Percentiles rank a stretch among this genome's conserved stretches.
Evolutionary conservation across 2,797 vertebrate genomes (phyloP).

Genomic region (Aldrovandia affinis): DNA sequence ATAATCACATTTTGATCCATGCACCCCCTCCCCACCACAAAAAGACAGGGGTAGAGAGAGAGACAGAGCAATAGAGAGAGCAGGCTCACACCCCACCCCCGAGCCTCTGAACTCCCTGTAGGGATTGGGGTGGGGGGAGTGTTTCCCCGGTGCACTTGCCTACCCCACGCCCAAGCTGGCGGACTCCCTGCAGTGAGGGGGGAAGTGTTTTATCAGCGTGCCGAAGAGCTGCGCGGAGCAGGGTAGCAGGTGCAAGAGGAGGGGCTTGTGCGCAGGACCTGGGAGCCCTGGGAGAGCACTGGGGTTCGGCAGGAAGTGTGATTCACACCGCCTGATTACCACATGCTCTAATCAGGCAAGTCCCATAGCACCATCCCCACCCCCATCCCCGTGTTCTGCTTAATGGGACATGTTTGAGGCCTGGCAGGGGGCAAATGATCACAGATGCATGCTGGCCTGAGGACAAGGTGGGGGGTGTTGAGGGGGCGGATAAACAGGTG

Average conservation of each 20-base stretch:
- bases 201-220: slow-evolving; percentile 39
- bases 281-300: slow-evolving; percentile 31
- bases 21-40: neutral
- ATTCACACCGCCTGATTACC: slow-evolving; percentile 59
- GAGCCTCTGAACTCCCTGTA: neutral
- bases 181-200: slow-evolving; percentile 39
- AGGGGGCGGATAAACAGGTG: slow-evolving; percentile 68
- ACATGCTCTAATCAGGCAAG: slow-evolving; percentile 55
- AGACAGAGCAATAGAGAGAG: neutral
- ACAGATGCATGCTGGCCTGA: slow-evolving; percentile 56
- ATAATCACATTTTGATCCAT: neutral
- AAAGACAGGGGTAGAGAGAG: too few species aligned
- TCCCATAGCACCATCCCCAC: neutral
- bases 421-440: slow-evolving; percentile 61
- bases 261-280: slow-evolving; percentile 16
- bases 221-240: slow-evolving; percentile 28
- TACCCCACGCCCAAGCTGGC: neutral
- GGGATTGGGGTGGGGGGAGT: neutral
- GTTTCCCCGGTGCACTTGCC: neutral
- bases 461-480: neutral
- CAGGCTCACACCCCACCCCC: neutral
- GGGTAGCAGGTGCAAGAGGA: slow-evolving; percentile 28
- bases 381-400: slow-evolving; percentile 13
- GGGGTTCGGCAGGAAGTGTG: slow-evolving; percentile 54
- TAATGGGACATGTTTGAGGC: slow-evolving; percentile 16